phyloP scores from a whole-genome alignment of 2,888 invertebrate species.

The Cantharis rufa region DNA sequence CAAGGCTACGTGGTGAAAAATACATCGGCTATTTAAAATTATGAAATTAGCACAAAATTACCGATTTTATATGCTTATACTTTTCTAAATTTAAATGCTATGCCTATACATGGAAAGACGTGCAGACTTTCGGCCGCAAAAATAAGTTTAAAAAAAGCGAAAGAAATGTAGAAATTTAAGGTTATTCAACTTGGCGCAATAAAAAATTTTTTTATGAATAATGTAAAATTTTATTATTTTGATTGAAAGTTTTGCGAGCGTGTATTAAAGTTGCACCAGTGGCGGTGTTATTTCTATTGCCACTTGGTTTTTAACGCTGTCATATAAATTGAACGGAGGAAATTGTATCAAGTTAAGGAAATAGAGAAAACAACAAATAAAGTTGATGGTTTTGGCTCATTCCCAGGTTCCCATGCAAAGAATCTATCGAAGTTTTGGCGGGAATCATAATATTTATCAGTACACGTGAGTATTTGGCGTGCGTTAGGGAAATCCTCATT shows the following conservation, averaged over 20 bases:
- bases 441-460: conserved; percentile 43
- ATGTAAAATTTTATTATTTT: not conserved
- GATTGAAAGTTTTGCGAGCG: not conserved
- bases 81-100: not conserved
- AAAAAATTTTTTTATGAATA: not conserved
- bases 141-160: not conserved
- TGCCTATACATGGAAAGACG: not conserved
- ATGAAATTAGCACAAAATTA: not conserved
- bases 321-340: conserved; percentile 1
- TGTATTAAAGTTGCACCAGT: not conserved
- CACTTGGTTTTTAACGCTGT: not conserved
- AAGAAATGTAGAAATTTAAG: not conserved
- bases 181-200: not conserved
- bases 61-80: not conserved
- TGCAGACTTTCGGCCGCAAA: not conserved
- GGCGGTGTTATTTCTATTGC: not conserved
- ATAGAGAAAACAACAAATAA: conserved; percentile 21
- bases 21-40: not conserved
- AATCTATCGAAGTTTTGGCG: conserved; percentile 37
- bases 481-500: conserved; percentile 44
- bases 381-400: conserved; percentile 27
- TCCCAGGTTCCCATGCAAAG: conserved; percentile 32
- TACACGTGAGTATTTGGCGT: conserved; percentile 46
- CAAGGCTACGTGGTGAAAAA: not conserved
- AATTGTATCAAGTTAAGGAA: conserved; percentile 4